These are phyloP conservation scores for Silurus glanis DNA, from an alignment of 2,113 vertebrate genomes.

Conservation along the genomic window DNA sequence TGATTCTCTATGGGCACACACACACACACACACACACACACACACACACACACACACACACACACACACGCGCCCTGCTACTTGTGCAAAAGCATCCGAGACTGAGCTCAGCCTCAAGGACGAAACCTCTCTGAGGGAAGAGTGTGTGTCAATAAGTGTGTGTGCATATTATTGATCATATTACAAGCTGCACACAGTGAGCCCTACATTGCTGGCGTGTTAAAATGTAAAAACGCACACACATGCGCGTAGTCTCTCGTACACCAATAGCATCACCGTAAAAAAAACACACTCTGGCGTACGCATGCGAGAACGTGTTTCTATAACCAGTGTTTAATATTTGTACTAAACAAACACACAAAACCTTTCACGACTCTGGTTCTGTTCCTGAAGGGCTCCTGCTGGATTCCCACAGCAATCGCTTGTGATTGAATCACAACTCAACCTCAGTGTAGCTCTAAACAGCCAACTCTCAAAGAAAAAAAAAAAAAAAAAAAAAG, in stretches of 20 bases:
- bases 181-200: background rate
- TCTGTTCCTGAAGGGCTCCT: background rate
- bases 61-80: constrained; percentile 15
- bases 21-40: constrained; percentile 28
- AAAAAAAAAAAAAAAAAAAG: too few species aligned
- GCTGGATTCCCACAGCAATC: background rate
- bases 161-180: constrained; percentile 38
- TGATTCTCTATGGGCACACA: constrained; percentile 49
- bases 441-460: background rate
- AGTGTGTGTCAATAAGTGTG: background rate
- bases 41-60: constrained; percentile 8
- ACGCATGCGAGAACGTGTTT: background rate
- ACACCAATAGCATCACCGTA: background rate
- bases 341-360: background rate
- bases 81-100: constrained; percentile 10
- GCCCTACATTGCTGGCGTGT: background rate
- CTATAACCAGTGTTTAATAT: background rate
- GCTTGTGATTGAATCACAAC: constrained; percentile 3
- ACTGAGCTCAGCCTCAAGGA: constrained; percentile 35
- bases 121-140: constrained; percentile 20
- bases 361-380: background rate
- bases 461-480: background rate
- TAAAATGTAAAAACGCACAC: background rate
- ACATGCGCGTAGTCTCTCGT: too few species aligned
- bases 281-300: background rate